Base-by-base conservation (phyloP, 2,888 invertebrate species). In the Agonopterix arenella region DNA sequence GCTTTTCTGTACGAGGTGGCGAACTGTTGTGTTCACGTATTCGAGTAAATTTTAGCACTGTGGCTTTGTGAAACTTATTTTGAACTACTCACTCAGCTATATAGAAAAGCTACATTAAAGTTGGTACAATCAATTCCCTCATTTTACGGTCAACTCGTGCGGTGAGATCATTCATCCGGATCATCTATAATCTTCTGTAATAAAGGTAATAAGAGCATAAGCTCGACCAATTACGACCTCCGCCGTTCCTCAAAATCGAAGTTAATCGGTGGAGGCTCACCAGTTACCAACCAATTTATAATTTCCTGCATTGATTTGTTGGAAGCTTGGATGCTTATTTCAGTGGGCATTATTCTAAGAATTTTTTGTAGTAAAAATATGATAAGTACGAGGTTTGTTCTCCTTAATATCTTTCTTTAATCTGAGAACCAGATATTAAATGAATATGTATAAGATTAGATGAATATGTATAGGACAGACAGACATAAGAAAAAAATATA, bases 131-230 rank as follows among this genome's bases (percentile, higher is more conserved):
- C 28, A 28, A 28, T 28, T 5, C 28, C 10, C 40, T 40, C n/a
- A n/a, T 49, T 49, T 52, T 41, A 36, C 11, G 47, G 46, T 46
- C 28, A 49, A 48, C 49, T 47, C 49, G 45, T 50, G 52, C 52
- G 49, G 28, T 50, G 37, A 49, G 45, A 47, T 50, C 52, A 47
- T 41, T 52, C 47, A 54, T 55, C 60, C 56, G 58, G 45, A 54
- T 60, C 62, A 57, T 62, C 64, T 73, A 66, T 78, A 78, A 79
- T 78, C 72, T 73, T 74, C 66, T 65, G 62, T 77, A 74, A 78
- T 77, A 73, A 77, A 73, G 62, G 60, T 68, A 66, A 64, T 64
- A 60, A 56, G 55, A 66, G 57, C 62, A 60, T 61, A 62, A 65
- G 61, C 59, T 61, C 58, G 58, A 53, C 57, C 70, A 70, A 75